Evolutionary conservation across 2,797 vertebrate genomes (phyloP), one percentile per base, ranked within the genome.

Genomic region (Lutjanus campechanus): DNA sequence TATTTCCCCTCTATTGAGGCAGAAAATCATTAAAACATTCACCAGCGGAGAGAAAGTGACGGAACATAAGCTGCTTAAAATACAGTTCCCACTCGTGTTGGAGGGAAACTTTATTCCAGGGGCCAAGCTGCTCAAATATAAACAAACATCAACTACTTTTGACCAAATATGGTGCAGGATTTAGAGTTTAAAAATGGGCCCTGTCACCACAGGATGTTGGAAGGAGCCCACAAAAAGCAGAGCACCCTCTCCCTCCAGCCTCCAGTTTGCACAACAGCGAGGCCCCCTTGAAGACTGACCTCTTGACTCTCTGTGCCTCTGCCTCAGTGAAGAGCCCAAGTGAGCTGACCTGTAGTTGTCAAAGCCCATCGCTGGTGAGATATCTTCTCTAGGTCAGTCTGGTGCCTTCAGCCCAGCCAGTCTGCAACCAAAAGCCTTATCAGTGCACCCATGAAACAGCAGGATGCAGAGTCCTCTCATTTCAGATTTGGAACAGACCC

Each of bases 191-290:
- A 85, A 93, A 90, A 93, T 73, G 88, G 88, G 70, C 16, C 90
- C 90, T 91, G 90, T 94, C 93, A 93, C 87, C 88, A 87, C 94
- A 95, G 93, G 93, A 95, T 93, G 89, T 90, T 92, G 79, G 85
- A 89, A 73, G 36, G 71, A 90, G 83, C 78, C 87, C 89, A 91
- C 87, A 84, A 76, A 92, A 89, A 93, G 85, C 93, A 90, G 90
- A 92, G 81, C 92, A 78, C 82, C 85, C 77, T 12, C 79, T 84
- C 66, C 79, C 74, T 70, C 73, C 69, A 15, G 71, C 46, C 63
- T 74, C 41, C 51, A 41, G 73, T 73, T 89, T 77, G 75, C 78
- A 72, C 81, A 90, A 84, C 89, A 77, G 29, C 3, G 13, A 79
- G 69, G 29, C 77, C 79, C 79, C 77, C 47, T 53, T 36, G 12